These are phyloP conservation scores for Symphodus melops DNA, from an alignment of 2,113 vertebrate genomes.

Conservation along the genomic window DNA sequence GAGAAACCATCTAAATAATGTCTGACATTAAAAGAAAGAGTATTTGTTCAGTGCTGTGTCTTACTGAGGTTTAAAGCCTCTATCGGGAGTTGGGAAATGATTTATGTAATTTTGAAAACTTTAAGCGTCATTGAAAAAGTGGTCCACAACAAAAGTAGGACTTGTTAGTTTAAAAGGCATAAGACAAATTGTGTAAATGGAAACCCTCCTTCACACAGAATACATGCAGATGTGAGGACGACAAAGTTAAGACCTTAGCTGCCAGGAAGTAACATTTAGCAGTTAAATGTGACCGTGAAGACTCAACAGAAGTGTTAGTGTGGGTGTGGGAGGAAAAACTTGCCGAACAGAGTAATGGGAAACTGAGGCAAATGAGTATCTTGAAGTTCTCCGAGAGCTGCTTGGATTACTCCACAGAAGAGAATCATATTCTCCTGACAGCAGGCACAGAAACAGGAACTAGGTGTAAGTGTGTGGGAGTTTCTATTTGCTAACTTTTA, in stretches of 20 bases:
- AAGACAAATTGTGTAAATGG: not conserved
- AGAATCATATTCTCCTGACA: not conserved
- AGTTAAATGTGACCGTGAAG: slow-evolving; percentile 14
- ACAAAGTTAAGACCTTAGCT: not conserved
- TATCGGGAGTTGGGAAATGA: not conserved
- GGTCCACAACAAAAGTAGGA: not conserved
- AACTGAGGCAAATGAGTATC: slow-evolving; percentile 27
- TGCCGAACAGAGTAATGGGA: slow-evolving; percentile 34
- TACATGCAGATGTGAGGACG: not conserved
- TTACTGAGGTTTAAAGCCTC: not conserved
- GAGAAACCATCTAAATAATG: not conserved
- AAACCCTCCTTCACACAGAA: not conserved
- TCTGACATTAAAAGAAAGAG: not conserved
- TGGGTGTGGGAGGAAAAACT: slow-evolving; percentile 19
- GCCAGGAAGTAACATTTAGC: slow-evolving; percentile 27
- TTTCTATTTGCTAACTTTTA: not conserved
- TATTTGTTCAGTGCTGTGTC: not conserved
- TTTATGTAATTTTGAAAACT: not conserved
- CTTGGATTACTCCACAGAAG: not conserved
- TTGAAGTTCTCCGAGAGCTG: slow-evolving; percentile 1
- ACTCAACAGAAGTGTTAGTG: not conserved
- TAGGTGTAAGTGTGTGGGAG: not conserved
- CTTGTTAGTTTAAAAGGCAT: not conserved
- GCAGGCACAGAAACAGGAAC: slow-evolving; percentile 20
- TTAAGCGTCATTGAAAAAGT: not conserved